Percentiles rank a stretch among this genome's conserved stretches.
Conservation (phyloP, 2,888 invertebrate species). For the Tetropium fuscum region DNA sequence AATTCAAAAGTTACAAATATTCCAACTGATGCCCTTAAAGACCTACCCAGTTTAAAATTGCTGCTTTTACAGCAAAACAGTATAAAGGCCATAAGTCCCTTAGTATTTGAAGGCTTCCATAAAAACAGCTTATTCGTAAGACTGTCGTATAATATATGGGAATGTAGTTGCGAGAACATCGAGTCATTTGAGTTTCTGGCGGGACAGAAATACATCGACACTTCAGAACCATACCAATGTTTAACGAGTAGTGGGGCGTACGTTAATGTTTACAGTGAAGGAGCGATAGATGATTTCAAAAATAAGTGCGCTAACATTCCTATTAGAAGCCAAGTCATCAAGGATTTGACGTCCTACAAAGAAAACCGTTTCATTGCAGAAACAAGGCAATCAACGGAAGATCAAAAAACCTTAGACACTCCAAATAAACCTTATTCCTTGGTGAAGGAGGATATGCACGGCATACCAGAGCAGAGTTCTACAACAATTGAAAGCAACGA, state of each 20-base stretch:
- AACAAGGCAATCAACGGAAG: neutral
- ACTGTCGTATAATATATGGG: constrained; percentile 56
- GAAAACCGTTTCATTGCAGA: constrained; percentile 11
- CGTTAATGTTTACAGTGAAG: constrained; percentile 47
- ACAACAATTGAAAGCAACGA: too few relatives aligned
- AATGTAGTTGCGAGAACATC: constrained; percentile 56
- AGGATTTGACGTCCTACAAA: constrained; percentile 7
- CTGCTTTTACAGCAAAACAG: constrained; percentile 59
- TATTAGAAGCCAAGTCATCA: constrained; percentile 6
- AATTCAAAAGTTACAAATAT: constrained; percentile 56
- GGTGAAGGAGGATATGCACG: constrained; percentile 26
- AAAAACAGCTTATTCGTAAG: constrained; percentile 48
- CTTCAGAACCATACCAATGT: constrained; percentile 50
- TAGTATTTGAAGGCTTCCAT: constrained; percentile 48
- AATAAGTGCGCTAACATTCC: constrained; percentile 8
- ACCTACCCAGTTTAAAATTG: constrained; percentile 56
- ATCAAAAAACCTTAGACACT: neutral
- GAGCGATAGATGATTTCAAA: constrained; percentile 25
- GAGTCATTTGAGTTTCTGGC: constrained; percentile 53
- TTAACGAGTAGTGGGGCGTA: constrained; percentile 37
- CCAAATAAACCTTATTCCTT: constrained; percentile 27
- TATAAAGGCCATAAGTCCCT: constrained; percentile 51
- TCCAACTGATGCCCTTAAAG: constrained; percentile 48
- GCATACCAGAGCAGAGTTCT: too few relatives aligned
- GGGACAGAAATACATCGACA: constrained; percentile 45